Percentiles rank a stretch among this genome's conserved stretches.
phyloP scores from a whole-genome alignment of 2,888 invertebrate genomes.

The Carpatolechia fugitivella region DNA sequence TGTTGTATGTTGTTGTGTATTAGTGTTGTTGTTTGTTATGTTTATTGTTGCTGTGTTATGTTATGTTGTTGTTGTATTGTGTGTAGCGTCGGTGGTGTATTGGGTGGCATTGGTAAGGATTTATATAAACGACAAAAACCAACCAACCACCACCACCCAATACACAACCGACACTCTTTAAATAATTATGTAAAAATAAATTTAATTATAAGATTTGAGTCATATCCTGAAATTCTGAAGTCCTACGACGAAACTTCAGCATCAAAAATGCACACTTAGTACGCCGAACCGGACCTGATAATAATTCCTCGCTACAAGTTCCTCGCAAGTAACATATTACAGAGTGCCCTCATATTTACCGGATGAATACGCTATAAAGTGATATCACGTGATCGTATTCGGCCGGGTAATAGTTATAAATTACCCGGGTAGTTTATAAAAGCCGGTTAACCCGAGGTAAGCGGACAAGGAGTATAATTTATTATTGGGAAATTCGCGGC shows the following conservation, averaged over 20 bases:
- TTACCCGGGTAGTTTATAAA: slow-evolving; percentile 78
- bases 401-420: slow-evolving; percentile 78
- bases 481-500: slow-evolving; percentile 73
- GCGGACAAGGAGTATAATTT: slow-evolving; percentile 77
- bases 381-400: slow-evolving; percentile 78
- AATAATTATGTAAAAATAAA: too few relatives aligned
- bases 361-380: slow-evolving; percentile 75
- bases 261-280: neutral
- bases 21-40: too few relatives aligned
- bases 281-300: slow-evolving; percentile 8
- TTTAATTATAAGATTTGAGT: too few relatives aligned
- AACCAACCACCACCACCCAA: too few relatives aligned
- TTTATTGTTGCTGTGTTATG: too few relatives aligned
- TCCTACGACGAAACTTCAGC: neutral
- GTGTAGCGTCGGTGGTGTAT: too few relatives aligned
- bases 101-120: too few relatives aligned
- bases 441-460: slow-evolving; percentile 79
- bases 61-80: too few relatives aligned
- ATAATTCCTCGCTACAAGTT: slow-evolving; percentile 31
- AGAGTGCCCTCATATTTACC: slow-evolving; percentile 70
- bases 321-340: slow-evolving; percentile 55
- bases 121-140: too few relatives aligned
- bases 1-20: too few relatives aligned
- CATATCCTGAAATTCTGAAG: too few relatives aligned
- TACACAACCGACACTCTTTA: too few relatives aligned